Percentiles rank a stretch among this genome's conserved stretches.
phyloP scores from a whole-genome alignment of 2,888 invertebrate species.

The Acanthosepion pharaonis region DNA sequence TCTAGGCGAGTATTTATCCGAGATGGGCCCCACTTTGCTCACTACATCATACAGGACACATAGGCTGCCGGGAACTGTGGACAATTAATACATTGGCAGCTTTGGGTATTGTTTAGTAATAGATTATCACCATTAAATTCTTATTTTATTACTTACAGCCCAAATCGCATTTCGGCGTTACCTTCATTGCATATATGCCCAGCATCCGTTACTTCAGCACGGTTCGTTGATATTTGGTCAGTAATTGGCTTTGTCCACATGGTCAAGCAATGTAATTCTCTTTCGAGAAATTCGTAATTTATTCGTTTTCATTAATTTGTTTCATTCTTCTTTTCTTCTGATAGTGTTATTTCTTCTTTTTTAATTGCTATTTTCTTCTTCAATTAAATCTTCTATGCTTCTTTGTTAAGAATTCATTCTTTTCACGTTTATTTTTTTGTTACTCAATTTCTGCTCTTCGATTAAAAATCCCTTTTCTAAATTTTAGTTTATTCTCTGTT shows the following conservation, averaged over 20 bases:
- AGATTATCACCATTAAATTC: conserved; percentile 1
- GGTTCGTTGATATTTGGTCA: neutral
- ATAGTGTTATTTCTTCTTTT: too few relatives aligned
- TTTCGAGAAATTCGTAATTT: neutral
- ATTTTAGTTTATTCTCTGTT: too few relatives aligned
- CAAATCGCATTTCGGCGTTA: neutral
- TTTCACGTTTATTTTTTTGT: too few relatives aligned
- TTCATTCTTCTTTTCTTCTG: neutral
- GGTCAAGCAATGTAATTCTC: neutral
- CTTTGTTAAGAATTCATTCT: too few relatives aligned
- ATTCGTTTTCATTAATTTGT: neutral
- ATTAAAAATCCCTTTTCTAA: too few relatives aligned
- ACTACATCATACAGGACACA: neutral
- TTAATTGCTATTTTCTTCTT: too few relatives aligned
- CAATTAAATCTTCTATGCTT: too few relatives aligned
- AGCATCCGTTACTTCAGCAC: neutral
- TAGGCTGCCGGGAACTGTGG: neutral
- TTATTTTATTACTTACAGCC: conserved; percentile 10
- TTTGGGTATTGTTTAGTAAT: conserved; percentile 9
- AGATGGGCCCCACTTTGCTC: neutral
- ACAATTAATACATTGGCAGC: conserved; percentile 33
- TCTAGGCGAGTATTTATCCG: neutral
- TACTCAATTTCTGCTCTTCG: too few relatives aligned
- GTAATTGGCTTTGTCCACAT: conserved; percentile 12
- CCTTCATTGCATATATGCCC: neutral